These are phyloP conservation scores for Sula dactylatra DNA, from an alignment of 2,113 vertebrate genomes.

Conservation along the genomic window DNA sequence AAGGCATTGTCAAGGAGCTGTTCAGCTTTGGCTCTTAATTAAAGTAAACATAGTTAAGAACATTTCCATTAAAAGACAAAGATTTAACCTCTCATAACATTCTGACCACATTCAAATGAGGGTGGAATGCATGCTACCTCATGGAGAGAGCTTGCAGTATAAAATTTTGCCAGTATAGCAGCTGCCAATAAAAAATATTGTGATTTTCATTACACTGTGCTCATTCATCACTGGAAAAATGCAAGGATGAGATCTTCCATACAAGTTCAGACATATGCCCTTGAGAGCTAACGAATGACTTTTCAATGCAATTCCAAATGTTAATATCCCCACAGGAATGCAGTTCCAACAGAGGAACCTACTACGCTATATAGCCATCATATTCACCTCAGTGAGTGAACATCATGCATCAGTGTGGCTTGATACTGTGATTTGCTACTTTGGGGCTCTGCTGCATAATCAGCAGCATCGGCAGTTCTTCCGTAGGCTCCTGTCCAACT, in stretches of 20 bases:
- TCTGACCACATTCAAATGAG: constrained; percentile 36
- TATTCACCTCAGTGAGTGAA: constrained; percentile 54
- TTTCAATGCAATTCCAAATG: constrained; percentile 57
- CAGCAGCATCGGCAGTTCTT: background rate
- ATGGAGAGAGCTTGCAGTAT: background rate
- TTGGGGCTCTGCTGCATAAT: background rate
- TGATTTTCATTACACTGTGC: constrained; percentile 57
- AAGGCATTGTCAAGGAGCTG: background rate
- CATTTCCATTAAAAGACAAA: constrained; percentile 20
- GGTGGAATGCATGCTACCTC: constrained; percentile 5
- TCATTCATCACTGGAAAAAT: constrained; percentile 43
- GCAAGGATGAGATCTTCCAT: constrained; percentile 50
- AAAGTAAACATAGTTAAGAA: constrained; percentile 59
- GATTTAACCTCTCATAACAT: constrained; percentile 35
- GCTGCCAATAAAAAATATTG: constrained; percentile 39
- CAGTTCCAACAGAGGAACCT: constrained; percentile 39
- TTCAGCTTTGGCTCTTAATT: constrained; percentile 40
- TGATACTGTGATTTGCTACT: constrained; percentile 47
- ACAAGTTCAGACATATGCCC: constrained; percentile 56
- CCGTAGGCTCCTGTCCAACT: background rate
- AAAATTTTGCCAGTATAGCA: background rate
- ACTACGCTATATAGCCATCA: constrained; percentile 9
- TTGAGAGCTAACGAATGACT: constrained; percentile 60
- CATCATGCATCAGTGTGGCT: constrained; percentile 35
- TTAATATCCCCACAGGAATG: constrained; percentile 51